Evolutionary conservation across 2,113 vertebrate genomes (phyloP).

Genomic region (Zosterops japonicus): DNA sequence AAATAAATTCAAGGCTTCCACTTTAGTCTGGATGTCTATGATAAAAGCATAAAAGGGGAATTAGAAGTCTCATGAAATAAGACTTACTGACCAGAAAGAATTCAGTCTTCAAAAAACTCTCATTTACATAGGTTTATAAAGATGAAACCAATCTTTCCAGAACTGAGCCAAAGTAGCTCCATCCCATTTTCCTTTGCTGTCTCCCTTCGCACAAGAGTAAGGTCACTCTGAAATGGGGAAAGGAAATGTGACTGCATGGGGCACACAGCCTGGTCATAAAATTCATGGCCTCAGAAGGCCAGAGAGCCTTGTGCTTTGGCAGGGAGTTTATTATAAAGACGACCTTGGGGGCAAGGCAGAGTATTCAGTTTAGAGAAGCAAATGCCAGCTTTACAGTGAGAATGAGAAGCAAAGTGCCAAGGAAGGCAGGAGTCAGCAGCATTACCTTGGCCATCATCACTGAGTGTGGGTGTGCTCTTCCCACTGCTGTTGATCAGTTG

Average conservation of each 20-base stretch:
- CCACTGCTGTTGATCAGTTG: not conserved
- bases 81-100: not conserved
- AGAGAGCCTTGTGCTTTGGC: not conserved
- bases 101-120: not conserved
- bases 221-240: not conserved
- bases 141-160: not conserved
- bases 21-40: not conserved
- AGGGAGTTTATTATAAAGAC: not conserved
- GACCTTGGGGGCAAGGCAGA: not conserved
- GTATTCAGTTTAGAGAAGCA: not conserved
- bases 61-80: not conserved
- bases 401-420: not conserved
- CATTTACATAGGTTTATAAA: not conserved
- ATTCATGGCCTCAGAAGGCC: not conserved
- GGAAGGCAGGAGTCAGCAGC: not conserved
- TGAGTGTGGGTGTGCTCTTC: not conserved
- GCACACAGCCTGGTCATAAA: not conserved
- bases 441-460: rapidly evolving
- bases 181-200: not conserved
- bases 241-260: not conserved
- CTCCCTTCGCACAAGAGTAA: not conserved
- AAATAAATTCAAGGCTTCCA: not conserved
- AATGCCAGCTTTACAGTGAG: not conserved
- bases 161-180: not conserved
- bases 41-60: not conserved